Percentiles rank a stretch among this genome's conserved stretches.
Evolutionary conservation across 2,888 invertebrate species (phyloP).

Genomic region (Hydrotaea diabolus): DNA sequence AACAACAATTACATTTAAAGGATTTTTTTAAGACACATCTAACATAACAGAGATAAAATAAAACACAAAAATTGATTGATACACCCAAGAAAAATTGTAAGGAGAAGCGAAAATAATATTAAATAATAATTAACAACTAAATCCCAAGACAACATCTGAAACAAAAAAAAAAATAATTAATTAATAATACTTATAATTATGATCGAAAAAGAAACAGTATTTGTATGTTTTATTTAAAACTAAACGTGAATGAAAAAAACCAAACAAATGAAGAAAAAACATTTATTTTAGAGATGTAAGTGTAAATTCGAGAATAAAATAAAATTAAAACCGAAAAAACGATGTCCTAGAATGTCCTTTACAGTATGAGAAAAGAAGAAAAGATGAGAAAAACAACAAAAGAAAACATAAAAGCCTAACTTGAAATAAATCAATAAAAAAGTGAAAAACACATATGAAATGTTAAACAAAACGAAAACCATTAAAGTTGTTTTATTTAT

Average conservation of each 20-base stretch:
- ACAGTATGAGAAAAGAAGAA: conserved; percentile 48
- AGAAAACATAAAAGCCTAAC: conserved; percentile 57
- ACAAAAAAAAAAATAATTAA: conserved; percentile 44
- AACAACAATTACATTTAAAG: conserved; percentile 57
- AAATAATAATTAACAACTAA: conserved; percentile 26
- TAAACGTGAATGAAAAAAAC: conserved; percentile 54
- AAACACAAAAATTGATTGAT: conserved; percentile 21
- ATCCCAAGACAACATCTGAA: background rate
- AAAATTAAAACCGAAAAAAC: conserved; percentile 52
- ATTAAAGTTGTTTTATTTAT: conserved; percentile 26
- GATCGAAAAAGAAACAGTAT: conserved; percentile 64
- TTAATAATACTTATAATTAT: conserved; percentile 28
- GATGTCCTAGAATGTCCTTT: conserved; percentile 66
- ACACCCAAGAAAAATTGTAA: conserved; percentile 26
- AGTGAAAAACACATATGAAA: conserved; percentile 66
- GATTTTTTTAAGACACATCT: conserved; percentile 63
- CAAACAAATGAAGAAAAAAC: conserved; percentile 52
- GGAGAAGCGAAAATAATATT: conserved; percentile 13
- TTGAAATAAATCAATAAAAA: conserved; percentile 61
- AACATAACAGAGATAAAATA: conserved; percentile 42
- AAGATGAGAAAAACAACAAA: conserved; percentile 61
- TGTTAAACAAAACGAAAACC: conserved; percentile 64
- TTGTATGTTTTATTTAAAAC: conserved; percentile 69
- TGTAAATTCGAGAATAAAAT: conserved; percentile 58
- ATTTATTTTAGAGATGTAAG: conserved; percentile 59